Base-by-base conservation (phyloP, 2,888 invertebrate genomes). In the Bugulina stolonifera region DNA sequence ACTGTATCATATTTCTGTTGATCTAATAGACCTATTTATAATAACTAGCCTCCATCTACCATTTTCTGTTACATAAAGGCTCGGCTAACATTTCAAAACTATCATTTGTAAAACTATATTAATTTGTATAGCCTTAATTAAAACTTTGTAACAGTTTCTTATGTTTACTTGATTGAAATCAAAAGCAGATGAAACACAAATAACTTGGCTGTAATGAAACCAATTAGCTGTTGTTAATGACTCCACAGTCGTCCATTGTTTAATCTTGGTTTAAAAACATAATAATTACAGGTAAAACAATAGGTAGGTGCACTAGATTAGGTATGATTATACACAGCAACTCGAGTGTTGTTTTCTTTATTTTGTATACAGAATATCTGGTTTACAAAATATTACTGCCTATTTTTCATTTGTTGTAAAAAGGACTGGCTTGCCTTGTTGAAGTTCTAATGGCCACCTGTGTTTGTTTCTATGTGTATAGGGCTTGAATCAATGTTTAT, bases 361-460 rank as follows among this genome's bases (percentile, higher is more conserved):
- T 5, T 64, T 64, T 64, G 27, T 32, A 64, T 64, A 14, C 25
- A 14, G 27, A 34, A 14, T 14, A 10, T 64, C 64, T 64, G 10
- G 5, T 34, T 34, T 64, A 2, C 64, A 64, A 64, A 64, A 64
- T 64, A 64, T 64, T 64, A 64, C 64, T 64, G 64, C 64, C 32
- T 64, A 64, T 32, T 64, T 64, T 29, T 14, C 10, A 34, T 27
- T 32, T 14, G 5, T 29, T 32, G 18, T 64, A n/a, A 64, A 64
- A n/a, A 64, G 64, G 10, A 32, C 29, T 64, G 64, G 29, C 34
- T 64, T 64, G 34, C 5, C 2, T 14, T 10, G 64, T 34, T 2
- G 25, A n/a, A 27, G 22, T 32, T 64, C 10, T 64, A 64, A 64
- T 64, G 14, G 27, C 64, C 64, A 64, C 64, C 64, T 64, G 64